Percentiles rank a stretch among this genome's conserved stretches.
Evolutionary conservation across 1,140 invertebrate species (phyloP).

Genomic region (Platyura marginata): DNA sequence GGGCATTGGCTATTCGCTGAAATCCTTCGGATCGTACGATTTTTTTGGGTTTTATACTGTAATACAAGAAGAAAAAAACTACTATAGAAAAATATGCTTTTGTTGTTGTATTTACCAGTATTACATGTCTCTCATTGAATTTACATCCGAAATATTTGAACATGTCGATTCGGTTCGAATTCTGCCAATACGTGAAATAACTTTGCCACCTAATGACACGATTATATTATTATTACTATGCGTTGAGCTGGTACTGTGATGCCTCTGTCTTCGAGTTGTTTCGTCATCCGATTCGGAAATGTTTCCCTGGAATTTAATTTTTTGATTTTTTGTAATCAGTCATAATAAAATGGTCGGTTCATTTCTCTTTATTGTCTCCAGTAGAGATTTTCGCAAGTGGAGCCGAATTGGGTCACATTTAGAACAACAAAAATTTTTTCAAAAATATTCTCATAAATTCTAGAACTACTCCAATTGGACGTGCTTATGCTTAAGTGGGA

Average conservation of each 20-base stretch:
- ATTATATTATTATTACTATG: neutral
- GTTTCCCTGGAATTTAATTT: too few relatives aligned
- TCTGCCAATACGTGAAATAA: neutral
- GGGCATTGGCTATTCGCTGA: constrained; percentile 30
- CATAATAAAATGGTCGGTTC: too few relatives aligned
- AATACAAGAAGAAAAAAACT: constrained; percentile 8
- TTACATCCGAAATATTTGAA: constrained; percentile 14
- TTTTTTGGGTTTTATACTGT: constrained; percentile 12
- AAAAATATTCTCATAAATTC: too few relatives aligned
- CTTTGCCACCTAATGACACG: neutral
- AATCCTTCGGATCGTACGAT: constrained; percentile 25
- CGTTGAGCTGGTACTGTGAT: constrained; percentile 6
- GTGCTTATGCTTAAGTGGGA: too few relatives aligned
- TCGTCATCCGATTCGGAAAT: constrained; percentile 28
- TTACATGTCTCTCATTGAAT: neutral
- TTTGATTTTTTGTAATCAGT: too few relatives aligned
- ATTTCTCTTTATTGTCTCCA: too few relatives aligned
- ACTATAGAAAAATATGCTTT: neutral
- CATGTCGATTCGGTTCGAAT: constrained; percentile 26
- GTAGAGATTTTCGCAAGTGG: too few relatives aligned
- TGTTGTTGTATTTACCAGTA: neutral
- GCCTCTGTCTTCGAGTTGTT: constrained; percentile 13
- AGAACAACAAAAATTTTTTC: too few relatives aligned
- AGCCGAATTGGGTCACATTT: too few relatives aligned
- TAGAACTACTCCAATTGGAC: too few relatives aligned